A percentile compares a stretch with the other conserved stretches of the same genome.
Evolutionary conservation across 2,888 invertebrate species (phyloP).

Genomic region (Drosophila imparisetae): DNA sequence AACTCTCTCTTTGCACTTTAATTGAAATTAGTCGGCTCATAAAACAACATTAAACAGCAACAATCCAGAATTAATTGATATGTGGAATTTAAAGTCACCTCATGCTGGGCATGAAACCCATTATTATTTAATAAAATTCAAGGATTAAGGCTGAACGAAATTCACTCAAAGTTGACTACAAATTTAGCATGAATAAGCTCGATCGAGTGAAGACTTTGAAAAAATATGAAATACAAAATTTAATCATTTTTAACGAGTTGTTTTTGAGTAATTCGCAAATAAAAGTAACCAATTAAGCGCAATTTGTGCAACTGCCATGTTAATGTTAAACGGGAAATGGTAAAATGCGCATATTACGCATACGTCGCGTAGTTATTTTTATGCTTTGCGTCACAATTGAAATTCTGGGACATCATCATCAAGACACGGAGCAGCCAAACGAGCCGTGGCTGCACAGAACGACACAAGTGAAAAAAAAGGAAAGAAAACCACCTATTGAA

Average conservation of each 20-base stretch:
- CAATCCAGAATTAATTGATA: conserved; percentile 32
- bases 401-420: conserved; percentile 42
- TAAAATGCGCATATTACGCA: conserved; percentile 37
- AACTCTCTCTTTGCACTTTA: conserved; percentile 20
- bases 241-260: no score
- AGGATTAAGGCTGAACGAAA: neutral
- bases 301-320: conserved; percentile 1
- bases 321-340: conserved; percentile 19
- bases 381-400: conserved; percentile 45
- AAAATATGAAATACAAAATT: no score
- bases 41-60: conserved; percentile 19
- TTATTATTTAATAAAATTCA: neutral
- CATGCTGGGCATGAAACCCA: neutral
- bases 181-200: neutral
- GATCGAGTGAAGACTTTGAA: no score
- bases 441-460: conserved; percentile 8
- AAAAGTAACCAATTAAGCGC: neutral
- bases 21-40: conserved; percentile 44
- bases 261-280: neutral
- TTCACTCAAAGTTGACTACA: neutral
- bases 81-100: conserved; percentile 19
- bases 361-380: conserved; percentile 36
- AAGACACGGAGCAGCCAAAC: conserved; percentile 14
- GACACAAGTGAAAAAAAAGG: neutral
- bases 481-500: conserved; percentile 39